Evolutionary conservation across 2,888 invertebrate species (phyloP), one percentile per base, ranked within the genome.

Genomic region (Panorpa germanica): DNA sequence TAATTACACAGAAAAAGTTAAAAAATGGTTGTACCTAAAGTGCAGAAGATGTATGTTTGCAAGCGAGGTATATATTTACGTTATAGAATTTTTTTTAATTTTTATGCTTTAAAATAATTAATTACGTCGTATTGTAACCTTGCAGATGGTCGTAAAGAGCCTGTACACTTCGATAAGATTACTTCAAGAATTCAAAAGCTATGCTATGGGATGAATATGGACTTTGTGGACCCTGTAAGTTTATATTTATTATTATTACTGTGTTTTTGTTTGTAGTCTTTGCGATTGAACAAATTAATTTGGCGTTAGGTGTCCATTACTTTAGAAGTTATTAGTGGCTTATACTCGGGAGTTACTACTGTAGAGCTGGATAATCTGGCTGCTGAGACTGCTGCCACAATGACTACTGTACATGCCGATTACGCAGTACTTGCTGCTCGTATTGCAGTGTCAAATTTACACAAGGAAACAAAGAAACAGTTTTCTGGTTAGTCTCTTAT

Each of bases 321-420:
- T 1, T 54, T 81, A 38, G 88, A 90, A 58, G 95, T 96, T 0
- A 90, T 96, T 40, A 83, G 63, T 54, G 96, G 96, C 0, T 64
- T 98, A 22, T 96, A 95, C 52, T 74, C 83, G 35, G 96, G 96
- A 9, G 95, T 99, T 2, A 90, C 90, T 5, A 98, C 96, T 0
- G 80, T 90, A 11, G 93, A 98, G 50, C 58, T 98, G 41, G 98
- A 98, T 54, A 96, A 93, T 50, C 60, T 98, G 38, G 96, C 98
- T 25, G 98, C 98, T 0, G 96, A 98, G 57, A 96, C 86, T 22
- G 88, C 96, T n/a, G 96, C 96, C 8, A 86, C 86, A 17, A 82
- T 95, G 80, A 95, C 96, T 1, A 90, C 90, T 3, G 77, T 81
- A 45, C 96, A 98, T 57, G 90, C 95, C 0, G 96, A 98, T 57